phyloP scores from a whole-genome alignment of 1,140 invertebrate genomes.

The Drosophila persimilis region DNA sequence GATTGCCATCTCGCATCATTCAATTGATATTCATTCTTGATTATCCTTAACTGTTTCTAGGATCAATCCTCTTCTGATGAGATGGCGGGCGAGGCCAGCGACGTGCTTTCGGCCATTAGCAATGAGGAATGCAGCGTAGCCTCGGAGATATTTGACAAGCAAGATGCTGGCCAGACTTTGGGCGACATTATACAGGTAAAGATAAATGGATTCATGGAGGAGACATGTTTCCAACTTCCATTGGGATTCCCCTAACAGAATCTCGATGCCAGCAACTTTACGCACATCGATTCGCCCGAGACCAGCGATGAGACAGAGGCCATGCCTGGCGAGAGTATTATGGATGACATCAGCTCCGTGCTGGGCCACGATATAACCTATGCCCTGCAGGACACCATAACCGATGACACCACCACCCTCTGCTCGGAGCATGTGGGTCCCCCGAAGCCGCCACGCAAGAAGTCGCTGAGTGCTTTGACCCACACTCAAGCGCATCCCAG shows the following conservation, averaged over 20 bases:
- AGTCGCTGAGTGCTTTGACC: constrained; percentile 57
- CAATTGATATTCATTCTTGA: neutral
- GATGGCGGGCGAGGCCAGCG: constrained; percentile 77
- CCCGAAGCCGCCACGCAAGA: constrained; percentile 65
- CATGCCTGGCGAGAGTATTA: constrained; percentile 89
- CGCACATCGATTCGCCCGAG: constrained; percentile 92
- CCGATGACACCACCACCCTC: constrained; percentile 87
- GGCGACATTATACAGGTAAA: constrained; percentile 79
- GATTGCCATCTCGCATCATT: neutral
- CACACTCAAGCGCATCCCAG: constrained; percentile 75
- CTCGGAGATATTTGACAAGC: constrained; percentile 86
- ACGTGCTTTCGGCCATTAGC: constrained; percentile 87
- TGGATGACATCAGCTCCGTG: constrained; percentile 90
- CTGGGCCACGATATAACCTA: constrained; percentile 87
- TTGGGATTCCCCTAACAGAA: constrained; percentile 40
- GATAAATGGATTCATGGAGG: neutral
- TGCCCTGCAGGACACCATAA: constrained; percentile 87
- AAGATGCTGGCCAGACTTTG: constrained; percentile 53
- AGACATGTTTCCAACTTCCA: too few species aligned
- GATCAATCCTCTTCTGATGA: constrained; percentile 80
- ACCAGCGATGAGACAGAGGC: constrained; percentile 89
- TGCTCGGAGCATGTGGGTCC: constrained; percentile 84
- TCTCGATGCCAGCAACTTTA: constrained; percentile 85
- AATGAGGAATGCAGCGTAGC: constrained; percentile 88
- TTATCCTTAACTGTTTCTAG: constrained; percentile 21